Conservation (phyloP, 1,140 invertebrate genomes). For the Vollenhovia emeryi region DNA sequence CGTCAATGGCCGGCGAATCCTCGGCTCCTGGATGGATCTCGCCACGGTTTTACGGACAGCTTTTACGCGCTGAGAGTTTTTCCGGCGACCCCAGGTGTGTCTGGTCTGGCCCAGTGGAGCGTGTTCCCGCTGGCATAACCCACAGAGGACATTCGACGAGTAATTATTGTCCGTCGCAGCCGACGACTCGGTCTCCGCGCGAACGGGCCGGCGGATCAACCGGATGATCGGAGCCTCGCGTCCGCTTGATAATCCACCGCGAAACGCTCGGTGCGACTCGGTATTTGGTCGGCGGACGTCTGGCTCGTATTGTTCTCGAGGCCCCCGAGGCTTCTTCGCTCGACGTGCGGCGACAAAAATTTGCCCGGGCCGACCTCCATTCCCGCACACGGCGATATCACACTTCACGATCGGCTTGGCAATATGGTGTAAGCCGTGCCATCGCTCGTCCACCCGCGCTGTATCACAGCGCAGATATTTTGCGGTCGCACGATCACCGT, state of each 20-base stretch:
- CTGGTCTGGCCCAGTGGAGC: conserved; percentile 76
- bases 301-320: neutral
- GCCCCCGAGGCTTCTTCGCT: neutral
- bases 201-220: neutral
- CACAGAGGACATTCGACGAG: conserved; percentile 49
- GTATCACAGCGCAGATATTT: conserved; percentile 49
- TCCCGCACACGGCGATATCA: conserved; percentile 64
- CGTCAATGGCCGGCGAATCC: conserved; percentile 49
- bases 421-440: conserved; percentile 65
- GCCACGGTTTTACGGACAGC: conserved; percentile 48
- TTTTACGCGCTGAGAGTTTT: conserved; percentile 69
- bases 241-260: neutral
- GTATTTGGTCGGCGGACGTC: neutral
- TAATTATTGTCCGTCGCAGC: conserved; percentile 54
- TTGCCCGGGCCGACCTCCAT: conserved; percentile 59
- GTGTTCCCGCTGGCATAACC: conserved; percentile 60
- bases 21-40: conserved; percentile 52
- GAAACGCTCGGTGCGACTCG: neutral
- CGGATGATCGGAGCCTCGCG: neutral
- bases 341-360: conserved; percentile 50
- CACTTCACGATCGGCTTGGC: conserved; percentile 72
- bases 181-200: neutral
- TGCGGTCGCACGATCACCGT: conserved; percentile 69
- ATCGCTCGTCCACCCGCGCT: conserved; percentile 32
- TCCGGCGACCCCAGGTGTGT: conserved; percentile 68